Conservation (phyloP, 2,888 invertebrate species). For the Tinea pellionella region DNA sequence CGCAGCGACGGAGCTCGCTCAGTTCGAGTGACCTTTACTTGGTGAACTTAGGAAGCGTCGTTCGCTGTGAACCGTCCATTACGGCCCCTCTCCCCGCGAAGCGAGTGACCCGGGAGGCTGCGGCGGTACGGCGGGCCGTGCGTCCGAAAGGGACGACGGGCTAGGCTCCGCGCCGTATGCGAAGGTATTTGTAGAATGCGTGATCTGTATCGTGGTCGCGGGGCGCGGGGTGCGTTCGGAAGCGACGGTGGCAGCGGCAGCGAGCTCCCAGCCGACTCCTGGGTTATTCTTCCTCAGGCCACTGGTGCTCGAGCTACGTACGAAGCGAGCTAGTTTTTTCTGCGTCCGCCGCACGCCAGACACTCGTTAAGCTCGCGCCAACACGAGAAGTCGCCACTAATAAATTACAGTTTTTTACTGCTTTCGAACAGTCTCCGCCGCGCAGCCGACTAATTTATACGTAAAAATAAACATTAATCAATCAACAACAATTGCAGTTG, state of each 20-base stretch:
- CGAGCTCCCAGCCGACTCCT: constrained; percentile 66
- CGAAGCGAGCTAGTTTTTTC: constrained; percentile 71
- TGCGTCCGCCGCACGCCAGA: constrained; percentile 71
- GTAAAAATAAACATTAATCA: constrained; percentile 62
- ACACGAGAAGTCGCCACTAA: constrained; percentile 74
- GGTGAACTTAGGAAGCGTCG: constrained; percentile 69
- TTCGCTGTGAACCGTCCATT: constrained; percentile 63
- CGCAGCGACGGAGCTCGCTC: constrained; percentile 61
- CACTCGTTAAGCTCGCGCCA: constrained; percentile 72
- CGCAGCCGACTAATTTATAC: constrained; percentile 63
- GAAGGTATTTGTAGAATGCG: constrained; percentile 69
- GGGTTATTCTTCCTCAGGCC: constrained; percentile 72
- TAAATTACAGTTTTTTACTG: constrained; percentile 70
- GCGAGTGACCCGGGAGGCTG: constrained; percentile 35
- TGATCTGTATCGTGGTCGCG: constrained; percentile 64
- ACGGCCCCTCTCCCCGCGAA: constrained; percentile 55
- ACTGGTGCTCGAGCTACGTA: constrained; percentile 68
- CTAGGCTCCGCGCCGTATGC: constrained; percentile 48
- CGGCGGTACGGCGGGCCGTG: constrained; percentile 25
- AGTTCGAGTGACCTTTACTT: constrained; percentile 65
- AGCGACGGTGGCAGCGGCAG: constrained; percentile 54
- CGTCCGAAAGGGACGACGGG: constrained; percentile 58
- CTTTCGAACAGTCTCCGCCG: constrained; percentile 67
- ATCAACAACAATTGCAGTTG: constrained; percentile 53
- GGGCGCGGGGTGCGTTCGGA: constrained; percentile 53